Conservation (phyloP, 1,140 invertebrate genomes). For the Drosophila jambulina region DNA sequence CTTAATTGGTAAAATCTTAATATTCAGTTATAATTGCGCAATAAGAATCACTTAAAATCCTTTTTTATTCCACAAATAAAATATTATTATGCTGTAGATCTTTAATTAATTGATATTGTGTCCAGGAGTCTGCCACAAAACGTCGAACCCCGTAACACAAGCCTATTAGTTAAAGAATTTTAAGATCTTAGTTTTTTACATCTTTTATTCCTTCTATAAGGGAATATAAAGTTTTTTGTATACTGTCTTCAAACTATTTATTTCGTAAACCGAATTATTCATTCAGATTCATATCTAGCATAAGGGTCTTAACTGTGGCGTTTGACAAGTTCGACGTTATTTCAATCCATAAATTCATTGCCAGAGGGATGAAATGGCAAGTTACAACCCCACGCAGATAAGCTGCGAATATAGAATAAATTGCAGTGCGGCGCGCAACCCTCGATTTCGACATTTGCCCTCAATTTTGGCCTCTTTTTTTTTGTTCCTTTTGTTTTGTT, state of each 20-base stretch:
- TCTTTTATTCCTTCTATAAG: no score
- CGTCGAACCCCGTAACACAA: no score
- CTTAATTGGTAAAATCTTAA: no score
- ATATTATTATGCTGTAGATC: no score
- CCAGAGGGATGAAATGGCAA: slow-evolving; percentile 30
- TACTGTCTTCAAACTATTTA: neutral
- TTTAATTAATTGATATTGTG: no score
- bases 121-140: no score
- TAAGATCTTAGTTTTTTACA: neutral
- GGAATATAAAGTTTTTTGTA: no score
- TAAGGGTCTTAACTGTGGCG: neutral
- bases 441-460: slow-evolving; percentile 45
- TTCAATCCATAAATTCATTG: slow-evolving; percentile 57
- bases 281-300: slow-evolving; percentile 1
- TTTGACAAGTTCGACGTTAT: slow-evolving; percentile 15
- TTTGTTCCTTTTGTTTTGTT: neutral
- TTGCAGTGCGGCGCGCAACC: slow-evolving; percentile 46
- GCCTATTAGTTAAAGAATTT: neutral
- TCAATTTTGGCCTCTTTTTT: slow-evolving; percentile 24
- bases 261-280: slow-evolving; percentile 1
- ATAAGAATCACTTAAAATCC: no score
- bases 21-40: no score
- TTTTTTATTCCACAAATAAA: no score
- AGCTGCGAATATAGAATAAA: slow-evolving; percentile 47
- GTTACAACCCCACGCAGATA: slow-evolving; percentile 32